Evolutionary conservation across 2,113 vertebrate species (phyloP), one percentile per base, ranked within the genome.

Genomic region (Myotis lucifugus): DNA sequence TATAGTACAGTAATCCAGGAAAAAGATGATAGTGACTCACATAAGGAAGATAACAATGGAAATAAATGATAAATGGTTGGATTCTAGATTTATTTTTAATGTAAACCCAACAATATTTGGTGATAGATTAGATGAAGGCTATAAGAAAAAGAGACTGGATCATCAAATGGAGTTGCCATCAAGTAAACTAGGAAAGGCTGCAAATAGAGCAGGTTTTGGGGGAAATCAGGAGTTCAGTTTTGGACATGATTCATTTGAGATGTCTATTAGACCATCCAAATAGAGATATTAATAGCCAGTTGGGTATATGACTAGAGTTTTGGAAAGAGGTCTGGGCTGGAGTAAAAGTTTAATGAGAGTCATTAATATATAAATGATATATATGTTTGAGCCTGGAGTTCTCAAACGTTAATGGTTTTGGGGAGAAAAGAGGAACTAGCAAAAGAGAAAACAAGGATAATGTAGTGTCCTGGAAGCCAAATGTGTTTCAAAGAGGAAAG

Each of bases 401-500:
- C 50, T 70, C 29, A 40, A 90, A 70, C 37, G 59, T 90, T 56
- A 81, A 81, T 90, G 18, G 18, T 81, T 81, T 70, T 69, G 37
- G 14, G 52, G 48, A 48, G 72, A 42, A 42, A 84, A 66, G 42
- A 78, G 29, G 87, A 91, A 50, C 9, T 59, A 91, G 23, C 48
- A 93, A 88, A 84, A 50, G 59, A 76, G 23, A 90, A 72, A 42
- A 40, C 92, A 54, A 86, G 77, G 27, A 83, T 76, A 27, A 77
- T 32, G 6, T 84, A 29, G 12, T 64, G 2, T 85, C 64, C 76
- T 64, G n/a, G 18, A 96, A 90, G 69, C 23, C 52, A 83, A 86
- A 25, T 83, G 6, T 66, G 19, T 87, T 84, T 93, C 82, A 90
- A 84, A 85, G 37, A 81, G 27, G 48, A 85, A 85, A 92, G 46